Evolutionary conservation across 2,113 vertebrate genomes (phyloP).

Genomic region (Sciurus niger): DNA sequence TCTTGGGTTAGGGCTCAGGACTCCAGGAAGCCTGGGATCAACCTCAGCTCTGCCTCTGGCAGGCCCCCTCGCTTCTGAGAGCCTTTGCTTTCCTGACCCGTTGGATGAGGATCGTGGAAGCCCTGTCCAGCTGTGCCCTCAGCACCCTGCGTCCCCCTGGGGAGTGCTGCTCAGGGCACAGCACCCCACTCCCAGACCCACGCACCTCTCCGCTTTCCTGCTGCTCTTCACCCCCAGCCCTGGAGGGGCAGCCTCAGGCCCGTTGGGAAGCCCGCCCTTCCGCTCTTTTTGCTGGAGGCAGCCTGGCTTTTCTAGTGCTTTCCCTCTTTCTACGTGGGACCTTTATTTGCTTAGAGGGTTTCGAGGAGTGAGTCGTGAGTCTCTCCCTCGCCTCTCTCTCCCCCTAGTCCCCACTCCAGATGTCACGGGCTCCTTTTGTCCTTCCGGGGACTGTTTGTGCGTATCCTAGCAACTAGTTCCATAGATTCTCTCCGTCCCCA

Average conservation of each 20-base stretch:
- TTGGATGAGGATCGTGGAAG: not conserved
- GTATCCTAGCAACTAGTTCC: constrained; percentile 56
- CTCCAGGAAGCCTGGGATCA: not conserved
- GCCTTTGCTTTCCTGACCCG: not conserved
- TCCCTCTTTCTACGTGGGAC: too few species aligned
- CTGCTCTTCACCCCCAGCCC: too few species aligned
- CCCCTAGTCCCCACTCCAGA: not conserved
- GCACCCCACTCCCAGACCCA: rapidly evolving
- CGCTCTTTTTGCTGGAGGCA: not conserved
- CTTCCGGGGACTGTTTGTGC: not conserved
- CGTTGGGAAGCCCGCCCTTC: not conserved
- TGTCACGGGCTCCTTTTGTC: not conserved
- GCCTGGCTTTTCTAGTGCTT: not conserved
- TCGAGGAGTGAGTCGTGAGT: not conserved
- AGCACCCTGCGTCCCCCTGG: rapidly evolving
- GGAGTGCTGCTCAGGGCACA: rapidly evolving
- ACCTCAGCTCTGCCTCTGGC: not conserved
- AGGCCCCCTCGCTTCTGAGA: not conserved
- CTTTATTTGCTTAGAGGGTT: not conserved
- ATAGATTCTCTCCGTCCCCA: constrained; percentile 26
- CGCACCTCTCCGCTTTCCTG: too few species aligned
- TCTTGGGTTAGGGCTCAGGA: not conserved
- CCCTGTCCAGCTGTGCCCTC: not conserved
- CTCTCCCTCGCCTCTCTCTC: not conserved
- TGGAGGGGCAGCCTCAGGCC: not conserved